Evolutionary conservation across 2,888 invertebrate species (phyloP), one percentile per base, ranked within the genome.

Genomic region (Cephus sareptanus): DNA sequence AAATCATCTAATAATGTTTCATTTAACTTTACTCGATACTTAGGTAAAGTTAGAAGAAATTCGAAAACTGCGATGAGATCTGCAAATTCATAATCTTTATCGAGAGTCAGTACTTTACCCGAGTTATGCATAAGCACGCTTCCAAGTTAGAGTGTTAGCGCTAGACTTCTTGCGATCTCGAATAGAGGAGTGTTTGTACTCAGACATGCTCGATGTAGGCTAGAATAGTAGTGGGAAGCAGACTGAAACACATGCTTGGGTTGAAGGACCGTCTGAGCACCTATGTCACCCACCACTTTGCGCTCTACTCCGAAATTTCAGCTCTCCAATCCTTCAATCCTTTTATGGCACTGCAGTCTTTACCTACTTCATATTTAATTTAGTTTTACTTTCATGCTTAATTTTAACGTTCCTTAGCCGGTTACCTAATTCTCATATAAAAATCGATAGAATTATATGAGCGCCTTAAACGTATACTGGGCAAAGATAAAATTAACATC

Each of bases 291-390:
- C 87, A 84, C 82, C 83, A 81, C 82, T 84, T 85, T 85, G 87
- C 83, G 86, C 85, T 84, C 85, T 87, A 88, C 88, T 88, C 85
- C 82, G 83, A 82, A 86, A 84, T 85, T 86, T 78, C 84, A 84
- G 79, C 82, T 12, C 12, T 12, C 13, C 37, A 12, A 68, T 75
- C 76, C 73, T 77, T 76, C 30, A 31, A 30, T 70, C 76, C 74
- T 75, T 75, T 75, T 73, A 77, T 76, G 40, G 56, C 75, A 75
- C 77, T 31, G 75, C 76, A 73, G 74, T 77, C 79, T 76, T 75
- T 78, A 70, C 78, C 78, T 79, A 40, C 56, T 13, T 15, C 69
- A 33, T 35, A 33, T 70, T 33, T 23, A 40, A 9, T 74, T 79
- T 40, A 11, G 11, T 75, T 76, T 80, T 56, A 35, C 76, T 15